Conservation (phyloP, 2,888 invertebrate genomes). For the Macaria notata region DNA sequence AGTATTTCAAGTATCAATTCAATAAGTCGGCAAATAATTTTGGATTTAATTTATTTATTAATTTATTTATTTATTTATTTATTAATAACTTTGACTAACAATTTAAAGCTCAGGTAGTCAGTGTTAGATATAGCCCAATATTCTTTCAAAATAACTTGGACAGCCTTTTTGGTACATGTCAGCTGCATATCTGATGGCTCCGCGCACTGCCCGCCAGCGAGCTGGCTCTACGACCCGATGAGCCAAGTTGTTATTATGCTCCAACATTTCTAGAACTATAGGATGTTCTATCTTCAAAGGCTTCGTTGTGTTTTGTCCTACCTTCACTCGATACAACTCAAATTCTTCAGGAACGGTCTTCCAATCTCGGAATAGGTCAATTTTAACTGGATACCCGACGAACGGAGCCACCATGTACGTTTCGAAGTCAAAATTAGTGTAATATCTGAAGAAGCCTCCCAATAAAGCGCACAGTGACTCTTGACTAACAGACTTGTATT, state of each 20-base stretch:
- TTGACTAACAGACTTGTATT: neutral
- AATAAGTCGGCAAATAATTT: too few relatives aligned
- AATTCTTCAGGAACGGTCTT: constrained; percentile 2
- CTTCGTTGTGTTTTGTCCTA: neutral
- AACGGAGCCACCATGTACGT: constrained; percentile 12
- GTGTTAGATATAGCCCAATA: too few relatives aligned
- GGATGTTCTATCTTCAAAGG: neutral
- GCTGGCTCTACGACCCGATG: neutral
- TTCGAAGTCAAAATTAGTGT: constrained; percentile 10
- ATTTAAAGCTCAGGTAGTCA: too few relatives aligned
- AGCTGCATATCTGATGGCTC: neutral
- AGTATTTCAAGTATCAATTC: too few relatives aligned
- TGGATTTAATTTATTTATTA: too few relatives aligned
- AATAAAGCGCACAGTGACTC: constrained; percentile 11
- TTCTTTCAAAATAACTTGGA: neutral
- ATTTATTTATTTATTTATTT: too few relatives aligned
- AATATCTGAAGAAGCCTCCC: constrained; percentile 21
- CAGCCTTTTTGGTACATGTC: neutral
- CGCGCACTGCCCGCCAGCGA: neutral
- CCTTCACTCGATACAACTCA: neutral
- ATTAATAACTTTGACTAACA: too few relatives aligned
- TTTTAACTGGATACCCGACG: constrained; percentile 8
- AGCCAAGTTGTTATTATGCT: neutral
- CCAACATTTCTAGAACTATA: neutral
- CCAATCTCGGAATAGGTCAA: neutral